A percentile compares a stretch with the other conserved stretches of the same genome.
Conservation (phyloP, 2,113 vertebrate genomes). For the Nannospalax galili region DNA sequence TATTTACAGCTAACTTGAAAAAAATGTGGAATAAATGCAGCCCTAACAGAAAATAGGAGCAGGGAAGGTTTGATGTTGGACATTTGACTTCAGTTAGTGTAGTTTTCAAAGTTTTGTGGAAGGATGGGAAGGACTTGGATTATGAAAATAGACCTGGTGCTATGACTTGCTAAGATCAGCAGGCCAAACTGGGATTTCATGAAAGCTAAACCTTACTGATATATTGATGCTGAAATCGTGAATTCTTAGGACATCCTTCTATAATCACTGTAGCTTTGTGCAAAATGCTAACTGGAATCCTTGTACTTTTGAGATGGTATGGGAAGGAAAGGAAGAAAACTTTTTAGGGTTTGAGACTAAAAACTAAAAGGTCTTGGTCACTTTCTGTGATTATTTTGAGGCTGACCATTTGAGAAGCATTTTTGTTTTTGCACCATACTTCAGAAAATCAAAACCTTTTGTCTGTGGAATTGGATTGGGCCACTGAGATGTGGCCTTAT, state of each 20-base stretch:
- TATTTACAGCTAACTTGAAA: constrained; percentile 85
- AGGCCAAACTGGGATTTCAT: background rate
- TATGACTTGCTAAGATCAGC: background rate
- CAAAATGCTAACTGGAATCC: background rate
- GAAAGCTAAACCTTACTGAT: background rate
- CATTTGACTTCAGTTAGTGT: constrained; percentile 18
- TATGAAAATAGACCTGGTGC: background rate
- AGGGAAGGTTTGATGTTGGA: background rate
- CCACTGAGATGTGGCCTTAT: background rate
- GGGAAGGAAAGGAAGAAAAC: background rate
- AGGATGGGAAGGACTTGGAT: background rate
- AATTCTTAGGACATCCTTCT: background rate
- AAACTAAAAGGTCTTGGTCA: too few species aligned
- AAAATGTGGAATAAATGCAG: constrained; percentile 82
- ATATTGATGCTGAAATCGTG: background rate
- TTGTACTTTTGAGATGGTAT: background rate
- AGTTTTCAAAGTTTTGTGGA: background rate
- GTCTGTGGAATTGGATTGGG: background rate
- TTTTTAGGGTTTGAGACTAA: background rate
- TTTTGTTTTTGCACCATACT: background rate
- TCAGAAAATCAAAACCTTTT: background rate
- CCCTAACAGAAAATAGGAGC: constrained; percentile 57
- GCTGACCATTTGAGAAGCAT: background rate
- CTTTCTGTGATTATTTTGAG: background rate
- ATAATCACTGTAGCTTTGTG: constrained; percentile 17